Evolutionary conservation across 2,888 invertebrate genomes (phyloP).

Genomic region (Macaria liturata): DNA sequence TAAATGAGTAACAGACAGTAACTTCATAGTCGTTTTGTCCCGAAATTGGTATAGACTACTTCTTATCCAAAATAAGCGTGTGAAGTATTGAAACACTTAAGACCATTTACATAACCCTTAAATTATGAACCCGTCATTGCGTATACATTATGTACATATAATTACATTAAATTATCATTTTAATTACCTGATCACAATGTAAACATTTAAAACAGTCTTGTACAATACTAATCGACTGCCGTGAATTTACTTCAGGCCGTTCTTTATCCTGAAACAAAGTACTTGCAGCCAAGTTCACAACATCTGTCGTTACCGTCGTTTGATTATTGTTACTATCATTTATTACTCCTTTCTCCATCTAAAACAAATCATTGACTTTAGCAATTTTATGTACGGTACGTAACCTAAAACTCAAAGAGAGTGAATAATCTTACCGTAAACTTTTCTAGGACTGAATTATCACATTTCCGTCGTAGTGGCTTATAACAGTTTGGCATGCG

Average conservation of each 20-base stretch:
- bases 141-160: too few species aligned
- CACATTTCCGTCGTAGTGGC: slow-evolving; percentile 58
- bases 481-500: slow-evolving; percentile 61
- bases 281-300: slow-evolving; percentile 16
- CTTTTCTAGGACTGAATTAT: slow-evolving; percentile 20
- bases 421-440: slow-evolving; percentile 32
- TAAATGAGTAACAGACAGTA: too few species aligned
- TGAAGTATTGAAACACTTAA: too few species aligned
- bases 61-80: too few species aligned
- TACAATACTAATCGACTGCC: slow-evolving; percentile 3
- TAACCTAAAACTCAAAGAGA: too few species aligned
- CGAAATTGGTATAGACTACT: too few species aligned
- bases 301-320: slow-evolving; percentile 14
- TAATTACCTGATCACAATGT: slow-evolving; percentile 54
- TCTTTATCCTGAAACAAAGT: slow-evolving; percentile 19
- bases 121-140: too few species aligned
- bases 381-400: too few species aligned
- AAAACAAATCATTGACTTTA: slow-evolving; percentile 28
- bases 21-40: too few species aligned
- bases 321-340: slow-evolving; percentile 61
- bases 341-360: slow-evolving; percentile 35
- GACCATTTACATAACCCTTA: too few species aligned
- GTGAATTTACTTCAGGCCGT: slow-evolving; percentile 3
- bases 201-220: slow-evolving; percentile 50
- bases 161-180: too few species aligned